Evolutionary conservation across 1,140 invertebrate species (phyloP).

Genomic region (Heterodera carotae): DNA sequence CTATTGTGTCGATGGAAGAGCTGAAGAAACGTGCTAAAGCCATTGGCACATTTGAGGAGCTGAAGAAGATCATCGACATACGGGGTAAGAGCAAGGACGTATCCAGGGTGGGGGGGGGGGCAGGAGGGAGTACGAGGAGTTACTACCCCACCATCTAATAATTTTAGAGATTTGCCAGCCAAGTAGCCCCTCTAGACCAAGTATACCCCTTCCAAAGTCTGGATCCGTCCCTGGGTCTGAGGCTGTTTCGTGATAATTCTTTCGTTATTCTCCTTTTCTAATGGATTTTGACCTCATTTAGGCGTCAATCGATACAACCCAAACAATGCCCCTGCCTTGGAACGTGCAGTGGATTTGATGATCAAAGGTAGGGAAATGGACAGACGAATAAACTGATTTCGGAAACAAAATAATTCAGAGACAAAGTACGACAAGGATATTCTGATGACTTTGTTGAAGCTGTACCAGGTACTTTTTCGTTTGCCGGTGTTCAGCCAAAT

Average conservation of each 20-base stretch:
- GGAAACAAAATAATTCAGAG: too few species aligned
- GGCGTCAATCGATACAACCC: conserved; percentile 57
- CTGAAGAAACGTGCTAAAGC: conserved; percentile 16
- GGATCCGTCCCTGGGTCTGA: too few species aligned
- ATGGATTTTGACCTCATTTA: background rate
- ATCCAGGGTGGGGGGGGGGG: too few species aligned
- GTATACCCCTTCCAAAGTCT: too few species aligned
- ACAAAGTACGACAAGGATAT: conserved; percentile 65
- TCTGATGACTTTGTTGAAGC: conserved; percentile 60
- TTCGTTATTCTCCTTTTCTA: too few species aligned
- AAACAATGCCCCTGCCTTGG: conserved; percentile 47
- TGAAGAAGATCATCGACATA: conserved; percentile 53
- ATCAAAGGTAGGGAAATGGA: conserved; percentile 28
- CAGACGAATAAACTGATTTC: background rate
- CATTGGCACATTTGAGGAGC: conserved; percentile 48
- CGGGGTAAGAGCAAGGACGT: conserved; percentile 39
- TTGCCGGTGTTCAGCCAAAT: conserved; percentile 15
- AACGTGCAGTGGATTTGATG: conserved; percentile 46
- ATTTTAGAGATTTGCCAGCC: too few species aligned
- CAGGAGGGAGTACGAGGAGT: too few species aligned
- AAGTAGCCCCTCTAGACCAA: too few species aligned
- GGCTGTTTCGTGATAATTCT: too few species aligned
- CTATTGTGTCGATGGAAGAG: conserved; percentile 13
- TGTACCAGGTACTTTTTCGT: conserved; percentile 53
- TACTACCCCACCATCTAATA: too few species aligned